Evolutionary conservation across 2,797 vertebrate species (phyloP).

Genomic region (Eleutherodactylus coqui): DNA sequence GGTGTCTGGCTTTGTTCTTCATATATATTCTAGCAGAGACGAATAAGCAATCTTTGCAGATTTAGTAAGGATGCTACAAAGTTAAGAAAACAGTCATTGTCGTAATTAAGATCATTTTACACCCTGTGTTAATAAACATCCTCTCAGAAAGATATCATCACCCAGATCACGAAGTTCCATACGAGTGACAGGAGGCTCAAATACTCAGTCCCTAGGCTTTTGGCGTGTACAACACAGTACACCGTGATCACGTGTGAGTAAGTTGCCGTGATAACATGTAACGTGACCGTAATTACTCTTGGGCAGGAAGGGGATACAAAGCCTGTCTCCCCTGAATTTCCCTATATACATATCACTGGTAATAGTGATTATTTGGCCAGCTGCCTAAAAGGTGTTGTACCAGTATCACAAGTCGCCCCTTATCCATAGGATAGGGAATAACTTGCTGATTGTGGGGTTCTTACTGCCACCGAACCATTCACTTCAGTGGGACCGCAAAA

Average conservation of each 20-base stretch:
- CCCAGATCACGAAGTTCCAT: neutral
- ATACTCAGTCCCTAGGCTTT: neutral
- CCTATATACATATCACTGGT: constrained; percentile 14
- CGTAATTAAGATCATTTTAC: neutral
- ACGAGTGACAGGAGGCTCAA: neutral
- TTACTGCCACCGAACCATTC: too few relatives aligned
- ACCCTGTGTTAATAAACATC: neutral
- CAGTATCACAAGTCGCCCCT: too few relatives aligned
- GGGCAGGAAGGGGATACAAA: neutral
- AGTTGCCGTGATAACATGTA: neutral
- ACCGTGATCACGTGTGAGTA: constrained; percentile 8
- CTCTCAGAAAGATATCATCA: neutral
- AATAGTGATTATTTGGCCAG: constrained; percentile 6
- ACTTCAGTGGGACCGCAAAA: too few relatives aligned
- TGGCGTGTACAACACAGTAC: neutral
- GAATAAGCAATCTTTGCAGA: neutral
- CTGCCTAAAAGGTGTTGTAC: too few relatives aligned
- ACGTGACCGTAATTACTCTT: neutral
- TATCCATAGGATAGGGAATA: too few relatives aligned
- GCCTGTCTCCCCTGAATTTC: neutral
- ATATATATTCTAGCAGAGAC: neutral
- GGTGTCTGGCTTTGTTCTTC: neutral
- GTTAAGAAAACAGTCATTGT: neutral
- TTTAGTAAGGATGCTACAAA: neutral
- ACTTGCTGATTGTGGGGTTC: too few relatives aligned